Evolutionary conservation across 1,140 invertebrate genomes (phyloP).

Genomic region (Ceratina japonica): DNA sequence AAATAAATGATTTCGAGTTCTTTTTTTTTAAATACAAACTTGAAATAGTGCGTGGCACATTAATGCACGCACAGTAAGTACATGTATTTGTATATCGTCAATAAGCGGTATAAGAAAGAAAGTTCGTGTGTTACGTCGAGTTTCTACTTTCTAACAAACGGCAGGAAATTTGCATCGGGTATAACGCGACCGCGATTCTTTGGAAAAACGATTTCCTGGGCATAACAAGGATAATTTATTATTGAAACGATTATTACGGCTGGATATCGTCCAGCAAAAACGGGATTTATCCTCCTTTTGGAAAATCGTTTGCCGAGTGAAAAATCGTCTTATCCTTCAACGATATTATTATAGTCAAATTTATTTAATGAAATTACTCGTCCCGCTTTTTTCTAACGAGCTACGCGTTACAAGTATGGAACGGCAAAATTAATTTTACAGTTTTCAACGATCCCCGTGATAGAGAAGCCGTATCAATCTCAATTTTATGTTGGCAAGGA

Average conservation of each 20-base stretch:
- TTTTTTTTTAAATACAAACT: too few species aligned
- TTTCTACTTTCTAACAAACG: slow-evolving; percentile 11
- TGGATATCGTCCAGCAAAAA: too few species aligned
- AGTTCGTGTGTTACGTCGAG: background rate
- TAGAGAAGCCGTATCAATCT: background rate
- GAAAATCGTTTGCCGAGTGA: too few species aligned
- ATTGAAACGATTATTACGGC: too few species aligned
- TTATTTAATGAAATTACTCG: too few species aligned
- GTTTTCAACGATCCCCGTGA: background rate
- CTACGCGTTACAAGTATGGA: background rate
- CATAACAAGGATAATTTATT: background rate
- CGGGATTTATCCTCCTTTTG: too few species aligned
- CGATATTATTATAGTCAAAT: too few species aligned
- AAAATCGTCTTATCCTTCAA: too few species aligned
- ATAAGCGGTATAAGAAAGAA: slow-evolving; percentile 3
- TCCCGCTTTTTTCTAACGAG: background rate
- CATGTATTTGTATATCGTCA: background rate
- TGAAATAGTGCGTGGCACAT: too few species aligned
- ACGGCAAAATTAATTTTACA: background rate
- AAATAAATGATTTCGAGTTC: too few species aligned
- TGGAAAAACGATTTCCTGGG: background rate
- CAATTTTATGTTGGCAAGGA: too few species aligned
- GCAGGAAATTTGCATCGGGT: background rate
- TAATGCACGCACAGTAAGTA: too few species aligned
- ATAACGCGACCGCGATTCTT: slow-evolving; percentile 4